Evolutionary conservation across 1,140 invertebrate genomes (phyloP), one percentile per base, ranked within the genome.

Genomic region (Acyrthosiphon pisum): DNA sequence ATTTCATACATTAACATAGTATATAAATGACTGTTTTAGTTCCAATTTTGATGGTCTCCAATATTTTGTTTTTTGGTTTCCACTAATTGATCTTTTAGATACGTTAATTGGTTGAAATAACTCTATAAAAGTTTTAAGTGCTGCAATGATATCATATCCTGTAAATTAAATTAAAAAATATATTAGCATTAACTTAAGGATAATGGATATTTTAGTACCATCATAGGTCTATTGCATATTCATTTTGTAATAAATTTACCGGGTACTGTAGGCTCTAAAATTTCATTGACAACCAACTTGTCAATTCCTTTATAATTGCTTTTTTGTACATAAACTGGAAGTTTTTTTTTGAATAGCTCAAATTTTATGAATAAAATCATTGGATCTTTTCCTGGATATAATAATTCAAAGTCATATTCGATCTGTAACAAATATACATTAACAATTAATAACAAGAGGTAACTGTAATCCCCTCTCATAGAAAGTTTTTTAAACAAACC

Each of bases 41-140:
- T 68, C 30, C 60, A 68, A 68, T n/a, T 68, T 68, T 68, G 60
- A 68, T 68, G 60, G 60, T 68, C 60, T 68, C 60, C 60, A 68
- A 56, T 81, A 81, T 81, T 35, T 35, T 35, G 30, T 81, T 81
- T 81, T 81, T 35, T 6, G n/a, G 14, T 35, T 81, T 9, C n/a
- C n/a, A 35, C n/a, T 37, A 37, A 35, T 37, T 35, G 6, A 22
- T 35, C 76, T 11, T 81, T 81, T 81, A 9, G 60, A 68, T 81
- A 35, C 18, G 18, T 35, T 35, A 81, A 81, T 81, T 35, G 14
- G 76, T 56, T 56, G 23, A 56, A 56, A 56, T 56, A 81, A 35
- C 76, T 35, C 9, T 37, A 18, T 81, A 35, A 81, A 35, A 20
- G 76, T 20, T 35, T 53, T 53, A 53, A 53, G 20, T 23, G 53